A percentile compares a stretch with the other conserved stretches of the same genome.
These are phyloP conservation scores for Bradynema listronoti DNA, from an alignment of 1,140 invertebrate species.

Conservation along the genomic window DNA sequence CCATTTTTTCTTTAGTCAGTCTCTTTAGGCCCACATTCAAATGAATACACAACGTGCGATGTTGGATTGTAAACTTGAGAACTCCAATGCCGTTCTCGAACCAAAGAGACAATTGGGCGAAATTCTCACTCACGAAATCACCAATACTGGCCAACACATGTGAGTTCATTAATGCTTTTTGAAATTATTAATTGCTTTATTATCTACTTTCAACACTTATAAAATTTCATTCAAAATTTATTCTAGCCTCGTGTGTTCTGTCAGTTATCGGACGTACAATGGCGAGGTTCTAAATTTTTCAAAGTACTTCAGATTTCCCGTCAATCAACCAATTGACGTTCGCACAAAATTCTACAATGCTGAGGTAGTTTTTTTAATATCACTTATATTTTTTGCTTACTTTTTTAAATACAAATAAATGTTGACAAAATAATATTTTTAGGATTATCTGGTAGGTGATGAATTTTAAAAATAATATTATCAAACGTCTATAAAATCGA, in stretches of 20 bases:
- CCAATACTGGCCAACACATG: conserved; percentile 93
- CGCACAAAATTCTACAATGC: conserved; percentile 97
- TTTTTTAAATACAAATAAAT: conserved; percentile 19
- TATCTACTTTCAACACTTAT: not conserved
- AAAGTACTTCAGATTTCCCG: conserved; percentile 97
- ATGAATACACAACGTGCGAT: conserved; percentile 71
- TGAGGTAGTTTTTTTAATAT: conserved; percentile 62
- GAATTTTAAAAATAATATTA: too few species aligned
- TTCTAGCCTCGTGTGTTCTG: conserved; percentile 84
- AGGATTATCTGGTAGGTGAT: conserved; percentile 58
- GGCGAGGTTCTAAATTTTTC: conserved; percentile 63
- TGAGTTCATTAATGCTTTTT: conserved; percentile 60
- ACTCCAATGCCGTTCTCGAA: conserved; percentile 65
- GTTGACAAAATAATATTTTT: conserved; percentile 21
- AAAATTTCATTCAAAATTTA: conserved; percentile 15
- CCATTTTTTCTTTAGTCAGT: not conserved
- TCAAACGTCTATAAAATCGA: conserved; percentile 16
- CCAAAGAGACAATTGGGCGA: conserved; percentile 83
- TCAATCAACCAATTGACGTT: conserved; percentile 91
- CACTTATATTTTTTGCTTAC: too few species aligned
- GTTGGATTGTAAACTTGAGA: conserved; percentile 64
- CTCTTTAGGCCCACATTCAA: conserved; percentile 75
- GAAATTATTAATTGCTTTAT: not conserved
- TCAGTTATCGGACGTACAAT: conserved; percentile 72
- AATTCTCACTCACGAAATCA: conserved; percentile 94